Evolutionary conservation across 2,113 vertebrate genomes (phyloP), one percentile per base, ranked within the genome.

Genomic region (Pseudolaguvia tuberculata): DNA sequence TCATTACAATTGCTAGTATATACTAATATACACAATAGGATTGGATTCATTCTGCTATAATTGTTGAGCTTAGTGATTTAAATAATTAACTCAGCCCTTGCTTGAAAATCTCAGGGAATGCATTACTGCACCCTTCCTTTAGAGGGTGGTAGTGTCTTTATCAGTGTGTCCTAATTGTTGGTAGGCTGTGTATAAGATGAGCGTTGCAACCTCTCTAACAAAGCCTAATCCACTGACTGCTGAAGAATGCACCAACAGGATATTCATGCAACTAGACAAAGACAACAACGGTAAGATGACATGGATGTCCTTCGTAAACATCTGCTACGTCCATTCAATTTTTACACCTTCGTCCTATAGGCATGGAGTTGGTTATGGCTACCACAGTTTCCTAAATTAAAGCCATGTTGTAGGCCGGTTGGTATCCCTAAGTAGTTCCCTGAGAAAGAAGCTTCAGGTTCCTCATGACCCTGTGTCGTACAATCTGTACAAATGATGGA

Each of bases 181-280:
- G 31, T 82, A 90, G 88, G 85, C 88, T 18, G 87, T 89, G 57
- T 87, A 88, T 73, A 90, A 89, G 76, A 92, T 91, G 87, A 90
- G 83, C 4, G 67, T 88, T 9, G 86, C 87, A 2, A 83, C 83
- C 11, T 86, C 85, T 56, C 72, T 90, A 14, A 86, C 85, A 3
- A 77, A 87, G 65, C 79, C 83, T 1, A 86, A 86, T 77, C 82
- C 85, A 15, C 79, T 87, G 29, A 90, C 85, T 11, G 85, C 88
- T 62, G 90, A 90, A 76, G 89, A 91, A 79, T 89, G 88, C 55
- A 90, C 88, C 66, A 89, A 87, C 76, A 85, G 88, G 79, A 91
- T 92, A 74, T 92, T 91, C 80, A 31, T 80, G 20, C 81, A 87
- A 59, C 81, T 92, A 73, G 91, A 91, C 81, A 90, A 89, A 85